These are phyloP conservation scores for Pandemis corylana DNA, from an alignment of 2,888 invertebrate species.

Conservation along the genomic window DNA sequence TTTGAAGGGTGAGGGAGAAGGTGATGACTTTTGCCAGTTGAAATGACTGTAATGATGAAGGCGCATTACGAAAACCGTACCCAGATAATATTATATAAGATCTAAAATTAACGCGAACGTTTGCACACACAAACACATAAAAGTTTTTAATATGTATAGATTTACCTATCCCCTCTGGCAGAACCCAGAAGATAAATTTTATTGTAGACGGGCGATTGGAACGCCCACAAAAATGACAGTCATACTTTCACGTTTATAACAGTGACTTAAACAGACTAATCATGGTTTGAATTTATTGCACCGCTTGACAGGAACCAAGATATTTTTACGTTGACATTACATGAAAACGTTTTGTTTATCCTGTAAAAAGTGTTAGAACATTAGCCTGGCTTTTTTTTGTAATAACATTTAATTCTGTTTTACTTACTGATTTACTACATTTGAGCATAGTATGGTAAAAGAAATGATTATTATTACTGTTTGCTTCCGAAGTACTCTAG, in stretches of 20 bases:
- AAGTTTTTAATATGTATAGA: no score
- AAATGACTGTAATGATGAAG: no score
- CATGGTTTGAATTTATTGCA: background rate
- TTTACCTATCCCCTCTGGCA: no score
- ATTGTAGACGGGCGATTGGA: background rate
- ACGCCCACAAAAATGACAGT: background rate
- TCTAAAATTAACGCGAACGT: no score
- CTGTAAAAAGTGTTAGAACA: background rate
- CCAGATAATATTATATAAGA: no score
- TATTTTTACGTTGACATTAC: constrained; percentile 26
- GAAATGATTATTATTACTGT: background rate
- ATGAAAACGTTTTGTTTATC: constrained; percentile 31
- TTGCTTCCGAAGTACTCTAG: background rate
- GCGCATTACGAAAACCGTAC: no score
- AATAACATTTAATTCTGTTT: background rate
- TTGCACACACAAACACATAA: no score
- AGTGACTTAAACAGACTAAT: constrained; percentile 13
- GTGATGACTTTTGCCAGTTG: no score
- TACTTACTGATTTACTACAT: background rate
- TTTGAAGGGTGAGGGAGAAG: no score
- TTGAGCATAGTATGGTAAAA: background rate
- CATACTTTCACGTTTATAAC: constrained; percentile 4
- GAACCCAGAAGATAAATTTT: background rate
- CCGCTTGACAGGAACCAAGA: constrained; percentile 2
- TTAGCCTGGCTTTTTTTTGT: background rate